Percentiles rank a stretch among this genome's conserved stretches.
These are phyloP conservation scores for Noturus placidus DNA, from an alignment of 2,113 vertebrate species.

Conservation along the genomic window DNA sequence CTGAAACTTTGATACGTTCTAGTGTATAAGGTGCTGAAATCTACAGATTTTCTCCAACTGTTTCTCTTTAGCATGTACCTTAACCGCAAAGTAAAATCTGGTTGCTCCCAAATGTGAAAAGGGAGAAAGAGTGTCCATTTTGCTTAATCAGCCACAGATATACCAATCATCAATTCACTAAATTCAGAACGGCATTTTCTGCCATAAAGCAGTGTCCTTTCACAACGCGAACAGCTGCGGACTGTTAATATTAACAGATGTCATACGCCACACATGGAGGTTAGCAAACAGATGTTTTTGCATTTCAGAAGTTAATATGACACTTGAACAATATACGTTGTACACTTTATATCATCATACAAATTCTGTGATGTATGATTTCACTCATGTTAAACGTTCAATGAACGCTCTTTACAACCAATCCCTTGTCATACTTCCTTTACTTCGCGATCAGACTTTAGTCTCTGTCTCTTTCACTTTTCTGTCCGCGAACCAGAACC, in stretches of 20 bases:
- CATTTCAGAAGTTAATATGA: slow-evolving; percentile 14
- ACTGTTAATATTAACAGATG: background rate
- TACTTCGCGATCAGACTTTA: background rate
- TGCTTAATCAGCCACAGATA: background rate
- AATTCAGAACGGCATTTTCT: background rate
- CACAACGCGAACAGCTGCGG: background rate
- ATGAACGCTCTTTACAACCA: slow-evolving; percentile 33
- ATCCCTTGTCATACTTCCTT: background rate
- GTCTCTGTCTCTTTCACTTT: background rate
- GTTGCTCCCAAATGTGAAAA: no score
- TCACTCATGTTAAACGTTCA: slow-evolving; percentile 2
- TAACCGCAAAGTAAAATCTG: background rate
- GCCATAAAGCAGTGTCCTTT: background rate
- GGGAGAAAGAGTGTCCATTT: background rate
- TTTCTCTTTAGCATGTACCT: background rate
- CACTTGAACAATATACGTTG: slow-evolving; percentile 4
- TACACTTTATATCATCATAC: background rate
- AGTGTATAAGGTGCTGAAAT: background rate
- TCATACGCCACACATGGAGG: background rate
- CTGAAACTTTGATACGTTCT: background rate
- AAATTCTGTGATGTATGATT: slow-evolving; percentile 17
- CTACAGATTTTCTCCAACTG: background rate
- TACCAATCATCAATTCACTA: background rate
- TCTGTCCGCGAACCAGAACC: background rate
- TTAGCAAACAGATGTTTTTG: slow-evolving; percentile 12